These are phyloP conservation scores for Heteromormyrus szaboi DNA, from an alignment of 2,797 vertebrate genomes.

Conservation along the genomic window DNA sequence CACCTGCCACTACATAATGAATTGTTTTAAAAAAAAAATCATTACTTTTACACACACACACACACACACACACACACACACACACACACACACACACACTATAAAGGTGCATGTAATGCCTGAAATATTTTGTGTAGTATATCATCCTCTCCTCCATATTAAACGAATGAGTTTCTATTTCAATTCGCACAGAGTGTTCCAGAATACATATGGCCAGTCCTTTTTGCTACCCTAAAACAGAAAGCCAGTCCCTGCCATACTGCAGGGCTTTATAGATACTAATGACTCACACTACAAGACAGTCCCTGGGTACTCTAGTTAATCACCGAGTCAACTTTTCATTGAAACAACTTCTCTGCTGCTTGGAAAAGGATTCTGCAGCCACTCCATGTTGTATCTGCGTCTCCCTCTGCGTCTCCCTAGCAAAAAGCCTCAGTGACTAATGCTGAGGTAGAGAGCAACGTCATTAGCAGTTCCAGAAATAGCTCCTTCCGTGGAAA, in stretches of 20 bases:
- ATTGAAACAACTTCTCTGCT: constrained; percentile 1
- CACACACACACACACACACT: too few species aligned
- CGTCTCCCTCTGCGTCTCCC: neutral
- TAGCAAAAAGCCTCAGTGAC: constrained; percentile 7
- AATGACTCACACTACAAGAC: neutral
- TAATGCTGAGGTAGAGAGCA: constrained; percentile 23
- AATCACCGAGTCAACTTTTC: neutral
- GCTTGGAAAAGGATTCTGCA: neutral
- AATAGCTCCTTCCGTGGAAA: constrained; percentile 43
- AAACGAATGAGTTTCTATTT: neutral
- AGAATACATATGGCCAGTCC: neutral
- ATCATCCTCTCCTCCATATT: neutral
- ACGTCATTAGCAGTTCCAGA: constrained; percentile 44
- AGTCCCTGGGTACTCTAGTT: neutral
- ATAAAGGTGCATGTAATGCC: neutral
- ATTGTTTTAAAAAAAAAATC: neutral
- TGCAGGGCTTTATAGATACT: neutral
- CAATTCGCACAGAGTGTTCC: neutral
- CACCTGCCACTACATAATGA: neutral
- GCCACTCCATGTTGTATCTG: neutral
- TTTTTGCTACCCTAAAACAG: neutral
- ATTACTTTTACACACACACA: neutral
- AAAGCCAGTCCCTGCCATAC: neutral
- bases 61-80: too few species aligned
- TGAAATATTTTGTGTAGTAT: neutral